These are phyloP conservation scores for Scolanthus callimorphus DNA, from an alignment of 92 coral and sea anemone species.

Conservation along the genomic window DNA sequence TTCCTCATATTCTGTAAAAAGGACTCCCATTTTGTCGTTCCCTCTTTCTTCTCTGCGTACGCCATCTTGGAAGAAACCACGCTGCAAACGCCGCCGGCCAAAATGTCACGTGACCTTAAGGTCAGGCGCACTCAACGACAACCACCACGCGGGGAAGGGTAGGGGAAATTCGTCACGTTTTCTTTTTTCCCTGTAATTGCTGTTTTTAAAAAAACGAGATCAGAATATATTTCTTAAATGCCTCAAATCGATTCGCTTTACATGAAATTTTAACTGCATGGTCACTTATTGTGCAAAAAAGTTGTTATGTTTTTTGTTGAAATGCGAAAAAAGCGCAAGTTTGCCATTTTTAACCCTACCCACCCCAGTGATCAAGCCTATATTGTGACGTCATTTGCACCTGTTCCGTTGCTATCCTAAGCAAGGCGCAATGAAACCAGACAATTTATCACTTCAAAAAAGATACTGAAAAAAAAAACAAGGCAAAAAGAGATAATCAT, in stretches of 20 bases:
- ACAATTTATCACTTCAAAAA: too few relatives aligned
- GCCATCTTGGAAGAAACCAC: constrained; percentile 88
- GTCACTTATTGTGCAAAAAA: too few relatives aligned
- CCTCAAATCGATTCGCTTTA: too few relatives aligned
- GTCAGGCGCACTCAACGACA: not conserved
- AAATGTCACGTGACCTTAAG: constrained; percentile 21
- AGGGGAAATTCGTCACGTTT: too few relatives aligned
- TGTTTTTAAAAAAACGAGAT: too few relatives aligned
- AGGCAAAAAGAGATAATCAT: too few relatives aligned
- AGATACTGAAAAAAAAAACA: too few relatives aligned
- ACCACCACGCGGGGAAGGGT: not conserved
- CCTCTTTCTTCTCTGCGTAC: constrained; percentile 85
- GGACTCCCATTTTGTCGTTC: constrained; percentile 63
- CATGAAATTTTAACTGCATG: too few relatives aligned
- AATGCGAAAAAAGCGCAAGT: too few relatives aligned
- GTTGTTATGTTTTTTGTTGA: too few relatives aligned
- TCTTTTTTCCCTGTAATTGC: too few relatives aligned
- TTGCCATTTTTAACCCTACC: not conserved
- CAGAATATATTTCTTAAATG: too few relatives aligned
- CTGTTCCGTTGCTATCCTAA: not conserved
- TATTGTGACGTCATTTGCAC: constrained; percentile 5
- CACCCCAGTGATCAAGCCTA: not conserved
- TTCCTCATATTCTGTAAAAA: constrained; percentile 26
- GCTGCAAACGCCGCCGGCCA: constrained; percentile 37
- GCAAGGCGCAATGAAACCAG: not conserved